Percentiles rank a stretch among this genome's conserved stretches.
phyloP scores from a whole-genome alignment of 2,888 invertebrate genomes.

The Dione juno region DNA sequence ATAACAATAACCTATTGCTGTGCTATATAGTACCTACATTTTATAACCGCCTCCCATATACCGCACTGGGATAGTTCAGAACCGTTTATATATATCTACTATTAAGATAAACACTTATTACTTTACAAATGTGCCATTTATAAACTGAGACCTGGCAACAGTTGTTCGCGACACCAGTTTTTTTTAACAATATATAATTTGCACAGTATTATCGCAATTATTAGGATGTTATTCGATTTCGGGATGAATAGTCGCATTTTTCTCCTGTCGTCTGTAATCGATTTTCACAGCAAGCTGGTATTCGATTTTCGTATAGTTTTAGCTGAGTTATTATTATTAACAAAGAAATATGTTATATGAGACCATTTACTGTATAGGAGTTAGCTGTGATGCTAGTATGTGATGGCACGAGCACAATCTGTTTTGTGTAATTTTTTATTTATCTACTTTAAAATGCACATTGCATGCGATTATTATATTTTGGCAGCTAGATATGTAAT shows the following conservation, averaged over 20 bases:
- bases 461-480: slow-evolving; percentile 49
- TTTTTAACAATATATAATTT: neutral
- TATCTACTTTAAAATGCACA: slow-evolving; percentile 37
- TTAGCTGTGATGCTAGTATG: slow-evolving; percentile 34
- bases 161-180: slow-evolving; percentile 9
- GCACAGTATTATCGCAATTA: neutral
- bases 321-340: slow-evolving; percentile 25
- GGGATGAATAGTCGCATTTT: slow-evolving; percentile 8
- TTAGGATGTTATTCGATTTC: neutral
- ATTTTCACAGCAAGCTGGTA: slow-evolving; percentile 27
- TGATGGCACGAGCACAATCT: slow-evolving; percentile 35
- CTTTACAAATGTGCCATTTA: slow-evolving; percentile 50
- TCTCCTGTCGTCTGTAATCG: slow-evolving; percentile 14
- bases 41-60: neutral
- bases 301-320: slow-evolving; percentile 37
- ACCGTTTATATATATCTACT: neutral
- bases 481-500: slow-evolving; percentile 52
- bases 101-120: neutral
- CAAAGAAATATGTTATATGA: slow-evolving; percentile 30
- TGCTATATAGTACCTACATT: slow-evolving; percentile 9
- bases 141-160: slow-evolving; percentile 38
- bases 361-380: slow-evolving; percentile 31
- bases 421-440: slow-evolving; percentile 30
- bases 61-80: neutral
- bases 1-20: slow-evolving; percentile 6